These are phyloP conservation scores for Drosophila subquinaria DNA, from an alignment of 2,888 invertebrate genomes.

Conservation along the genomic window DNA sequence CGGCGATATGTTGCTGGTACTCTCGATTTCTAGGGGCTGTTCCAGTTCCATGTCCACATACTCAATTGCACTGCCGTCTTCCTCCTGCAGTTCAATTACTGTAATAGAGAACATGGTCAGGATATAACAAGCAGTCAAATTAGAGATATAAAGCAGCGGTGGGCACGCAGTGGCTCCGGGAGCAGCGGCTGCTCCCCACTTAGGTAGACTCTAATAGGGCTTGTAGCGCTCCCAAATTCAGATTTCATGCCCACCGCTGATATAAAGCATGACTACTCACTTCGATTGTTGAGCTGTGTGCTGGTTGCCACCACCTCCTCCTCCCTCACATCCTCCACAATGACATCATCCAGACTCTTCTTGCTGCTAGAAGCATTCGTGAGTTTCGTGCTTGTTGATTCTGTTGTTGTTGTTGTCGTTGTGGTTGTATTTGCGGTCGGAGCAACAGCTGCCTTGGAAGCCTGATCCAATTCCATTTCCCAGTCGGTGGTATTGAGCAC, in stretches of 20 bases:
- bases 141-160: background rate
- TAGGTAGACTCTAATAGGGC: too few relatives aligned
- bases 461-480: slow-evolving; percentile 88
- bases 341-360: slow-evolving; percentile 71
- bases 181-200: too few relatives aligned
- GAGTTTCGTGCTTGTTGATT: slow-evolving; percentile 17
- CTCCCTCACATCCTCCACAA: slow-evolving; percentile 56
- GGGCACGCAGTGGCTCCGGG: too few relatives aligned
- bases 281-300: slow-evolving; percentile 54
- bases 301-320: slow-evolving; percentile 27
- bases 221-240: too few relatives aligned
- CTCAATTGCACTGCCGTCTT: slow-evolving; percentile 65
- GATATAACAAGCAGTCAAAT: background rate
- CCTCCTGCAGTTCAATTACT: slow-evolving; percentile 70
- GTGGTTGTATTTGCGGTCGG: slow-evolving; percentile 3
- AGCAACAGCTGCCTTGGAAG: slow-evolving; percentile 66
- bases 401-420: slow-evolving; percentile 17
- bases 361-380: slow-evolving; percentile 54
- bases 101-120: background rate
- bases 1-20: slow-evolving; percentile 61
- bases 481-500: slow-evolving; percentile 86
- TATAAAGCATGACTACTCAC: slow-evolving; percentile 42
- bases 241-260: too few relatives aligned
- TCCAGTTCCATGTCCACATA: slow-evolving; percentile 74
- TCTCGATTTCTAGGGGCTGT: slow-evolving; percentile 69